Base-by-base conservation (phyloP, 1,140 invertebrate species). In the Euura saliciscinereae region DNA sequence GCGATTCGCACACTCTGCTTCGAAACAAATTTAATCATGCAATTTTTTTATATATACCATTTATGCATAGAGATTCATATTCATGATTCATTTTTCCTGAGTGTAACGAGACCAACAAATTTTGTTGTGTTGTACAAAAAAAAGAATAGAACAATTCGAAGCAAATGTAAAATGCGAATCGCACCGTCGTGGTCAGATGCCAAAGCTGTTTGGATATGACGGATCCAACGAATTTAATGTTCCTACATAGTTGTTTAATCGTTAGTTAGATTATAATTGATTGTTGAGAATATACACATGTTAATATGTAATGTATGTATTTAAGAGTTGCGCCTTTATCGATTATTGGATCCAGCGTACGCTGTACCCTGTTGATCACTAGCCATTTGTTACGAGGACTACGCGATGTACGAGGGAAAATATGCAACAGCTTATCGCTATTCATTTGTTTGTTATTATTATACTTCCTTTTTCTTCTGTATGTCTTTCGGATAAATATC, bases 181-280 rank as follows among this genome's bases (percentile, higher is more conserved):
- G 51, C 6, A 59, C 13, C 2, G 10, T n/a, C 51, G 51, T 59
- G 51, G 13, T 59, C 51, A 59, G 51, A 59, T 59, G 13, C 51
- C 51, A 59, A 59, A 59, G 51, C 51, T 4, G 51, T 59, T 59
- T 59, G 51, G 51, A 59, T 59, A 59, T 59, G 51, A 59, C 51
- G 10, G 51, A 59, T 59, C 6, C 51, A 59, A 59, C 51, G 51
- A 59, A 3, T 59, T 3, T 4, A 59, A 59, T 59, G 51, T 59
- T 59, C 51, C 51, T 59, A 59, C 3, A 59, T 59, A 59, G 6
- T 59, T 59, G 51, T 59, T 59, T 59, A 59, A 5, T 59, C 0
- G 3, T 59, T 59, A 59, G 51, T 4, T 59, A 59, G 51, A 59
- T 59, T 59, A 59, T 28, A 28, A 28, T 11, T 59, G 51, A 59